phyloP scores from a whole-genome alignment of 2,888 invertebrate species.

The Drosophila kuntzei region DNA sequence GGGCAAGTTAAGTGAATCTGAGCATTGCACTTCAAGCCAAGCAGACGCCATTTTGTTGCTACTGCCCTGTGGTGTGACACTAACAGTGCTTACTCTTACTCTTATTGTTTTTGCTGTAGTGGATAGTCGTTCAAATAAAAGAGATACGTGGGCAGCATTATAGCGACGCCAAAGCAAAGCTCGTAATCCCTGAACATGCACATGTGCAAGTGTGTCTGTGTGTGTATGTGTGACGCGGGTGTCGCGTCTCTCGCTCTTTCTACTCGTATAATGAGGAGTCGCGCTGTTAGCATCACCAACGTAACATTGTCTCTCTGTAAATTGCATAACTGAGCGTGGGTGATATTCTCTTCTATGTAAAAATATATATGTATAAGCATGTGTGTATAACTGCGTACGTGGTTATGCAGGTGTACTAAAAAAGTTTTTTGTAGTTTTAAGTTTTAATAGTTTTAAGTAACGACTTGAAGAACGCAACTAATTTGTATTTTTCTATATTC shows the following conservation, averaged over 20 bases:
- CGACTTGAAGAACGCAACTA: neutral
- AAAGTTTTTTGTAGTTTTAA: neutral
- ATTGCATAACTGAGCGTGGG: neutral
- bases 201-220: slow-evolving; percentile 8
- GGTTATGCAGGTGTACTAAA: neutral
- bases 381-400: slow-evolving; percentile 6
- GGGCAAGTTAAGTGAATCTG: slow-evolving; percentile 52
- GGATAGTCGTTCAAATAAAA: slow-evolving; percentile 19
- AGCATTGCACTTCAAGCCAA: slow-evolving; percentile 53
- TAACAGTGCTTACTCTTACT: slow-evolving; percentile 4
- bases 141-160: slow-evolving; percentile 18
- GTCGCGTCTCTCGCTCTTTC: slow-evolving; percentile 12
- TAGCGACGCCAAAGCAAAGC: slow-evolving; percentile 27
- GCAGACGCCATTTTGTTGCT: slow-evolving; percentile 44
- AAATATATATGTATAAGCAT: neutral
- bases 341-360: slow-evolving; percentile 5
- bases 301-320: neutral
- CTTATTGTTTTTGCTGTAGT: slow-evolving; percentile 5
- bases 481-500: slow-evolving; percentile 6
- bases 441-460: slow-evolving; percentile 4
- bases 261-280: slow-evolving; percentile 16
- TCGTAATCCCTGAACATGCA: slow-evolving; percentile 34
- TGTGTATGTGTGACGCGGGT: neutral
- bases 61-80: slow-evolving; percentile 1
- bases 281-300: slow-evolving; percentile 1